These are phyloP conservation scores for Oscheius sp. DNA, from an alignment of 2,888 invertebrate species.

Conservation along the genomic window DNA sequence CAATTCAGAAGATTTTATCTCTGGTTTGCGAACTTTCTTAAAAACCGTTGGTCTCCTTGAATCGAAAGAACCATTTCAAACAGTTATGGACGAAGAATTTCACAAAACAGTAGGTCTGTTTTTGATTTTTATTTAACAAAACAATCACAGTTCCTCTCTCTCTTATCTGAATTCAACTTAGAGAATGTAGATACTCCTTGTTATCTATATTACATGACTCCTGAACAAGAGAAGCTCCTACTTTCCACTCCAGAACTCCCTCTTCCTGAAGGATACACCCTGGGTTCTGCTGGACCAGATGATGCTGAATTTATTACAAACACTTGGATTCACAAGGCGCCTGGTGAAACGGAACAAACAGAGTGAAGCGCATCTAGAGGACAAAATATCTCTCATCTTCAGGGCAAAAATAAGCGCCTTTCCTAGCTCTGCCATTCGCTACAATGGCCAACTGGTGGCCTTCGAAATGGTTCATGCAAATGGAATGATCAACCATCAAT, in stretches of 20 bases:
- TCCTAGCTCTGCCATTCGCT: not conserved
- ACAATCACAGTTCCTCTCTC: no score
- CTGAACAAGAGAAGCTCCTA: not conserved
- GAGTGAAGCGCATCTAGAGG: no score
- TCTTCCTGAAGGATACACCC: not conserved
- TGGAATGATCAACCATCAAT: not conserved
- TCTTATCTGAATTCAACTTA: no score
- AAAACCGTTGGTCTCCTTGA: not conserved
- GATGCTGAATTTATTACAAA: not conserved
- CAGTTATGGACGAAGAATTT: not conserved
- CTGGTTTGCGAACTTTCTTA: not conserved
- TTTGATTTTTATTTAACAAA: no score
- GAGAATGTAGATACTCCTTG: no score
- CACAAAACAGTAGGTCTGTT: not conserved
- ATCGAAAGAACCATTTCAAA: not conserved
- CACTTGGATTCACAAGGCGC: not conserved
- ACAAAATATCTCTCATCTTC: no score
- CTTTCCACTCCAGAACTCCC: not conserved
- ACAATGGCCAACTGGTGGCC: slow-evolving; percentile 5
- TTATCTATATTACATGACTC: slow-evolving; percentile 5
- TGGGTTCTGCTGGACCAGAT: not conserved
- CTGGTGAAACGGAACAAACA: not conserved
- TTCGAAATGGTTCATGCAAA: not conserved
- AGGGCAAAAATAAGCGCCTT: no score
- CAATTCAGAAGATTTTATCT: not conserved